A percentile compares a stretch with the other conserved stretches of the same genome.
phyloP scores from a whole-genome alignment of 1,140 invertebrate species.

The Copidosoma floridanum region DNA sequence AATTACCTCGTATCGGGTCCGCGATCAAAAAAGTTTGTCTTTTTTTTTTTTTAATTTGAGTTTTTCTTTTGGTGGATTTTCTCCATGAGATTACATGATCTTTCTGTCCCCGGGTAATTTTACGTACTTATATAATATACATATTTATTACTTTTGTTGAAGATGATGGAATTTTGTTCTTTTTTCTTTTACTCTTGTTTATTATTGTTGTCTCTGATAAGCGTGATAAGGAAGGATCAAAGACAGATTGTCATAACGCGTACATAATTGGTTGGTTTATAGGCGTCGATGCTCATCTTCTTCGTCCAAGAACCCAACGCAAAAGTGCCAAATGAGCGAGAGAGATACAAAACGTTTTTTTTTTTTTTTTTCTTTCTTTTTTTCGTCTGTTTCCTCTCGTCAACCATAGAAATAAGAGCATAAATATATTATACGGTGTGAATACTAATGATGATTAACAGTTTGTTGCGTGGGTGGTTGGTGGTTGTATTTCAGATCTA shows the following conservation, averaged over 20 bases:
- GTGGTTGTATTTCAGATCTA: constrained; percentile 48
- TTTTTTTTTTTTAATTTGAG: not conserved
- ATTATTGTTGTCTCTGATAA: too few species aligned
- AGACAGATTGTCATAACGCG: not conserved
- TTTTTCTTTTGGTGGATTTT: not conserved
- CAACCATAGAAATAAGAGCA: too few species aligned
- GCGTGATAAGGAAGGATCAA: constrained; percentile 12
- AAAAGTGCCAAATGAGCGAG: too few species aligned
- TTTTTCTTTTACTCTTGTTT: constrained; percentile 12
- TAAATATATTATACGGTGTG: too few species aligned
- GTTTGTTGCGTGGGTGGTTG: too few species aligned
- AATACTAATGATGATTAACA: too few species aligned
- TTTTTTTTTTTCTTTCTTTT: too few species aligned
- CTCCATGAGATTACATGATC: constrained; percentile 5
- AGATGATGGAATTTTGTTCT: not conserved
- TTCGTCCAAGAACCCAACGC: too few species aligned
- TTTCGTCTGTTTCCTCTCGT: too few species aligned
- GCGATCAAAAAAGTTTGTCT: not conserved
- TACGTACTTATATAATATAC: constrained; percentile 13
- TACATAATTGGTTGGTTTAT: too few species aligned
- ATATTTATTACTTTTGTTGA: not conserved
- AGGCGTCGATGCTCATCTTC: too few species aligned
- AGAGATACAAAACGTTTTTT: too few species aligned
- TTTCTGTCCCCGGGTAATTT: constrained; percentile 15
- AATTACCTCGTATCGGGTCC: not conserved